Conservation (phyloP, 2,888 invertebrate species). For the Diplazon laetatorius region DNA sequence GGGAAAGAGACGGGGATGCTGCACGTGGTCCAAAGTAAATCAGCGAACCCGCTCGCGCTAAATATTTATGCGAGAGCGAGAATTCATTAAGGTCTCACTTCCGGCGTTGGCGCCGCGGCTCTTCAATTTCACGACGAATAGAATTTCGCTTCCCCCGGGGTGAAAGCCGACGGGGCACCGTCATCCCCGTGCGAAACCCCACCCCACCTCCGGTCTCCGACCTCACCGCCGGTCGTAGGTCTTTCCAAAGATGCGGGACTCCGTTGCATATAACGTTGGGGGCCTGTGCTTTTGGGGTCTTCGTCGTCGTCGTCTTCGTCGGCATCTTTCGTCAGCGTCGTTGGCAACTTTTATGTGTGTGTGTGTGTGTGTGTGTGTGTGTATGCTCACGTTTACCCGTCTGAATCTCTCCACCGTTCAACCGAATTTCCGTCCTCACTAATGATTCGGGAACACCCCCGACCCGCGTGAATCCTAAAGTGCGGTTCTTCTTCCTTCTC, state of each 20-base stretch:
- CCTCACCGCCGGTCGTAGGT: no score
- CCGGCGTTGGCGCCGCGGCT: slow-evolving; percentile 51
- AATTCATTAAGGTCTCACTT: slow-evolving; percentile 68
- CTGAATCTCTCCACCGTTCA: slow-evolving; percentile 25
- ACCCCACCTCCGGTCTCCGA: no score
- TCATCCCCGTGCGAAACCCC: slow-evolving; percentile 8
- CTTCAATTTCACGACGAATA: slow-evolving; percentile 61
- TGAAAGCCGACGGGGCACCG: slow-evolving; percentile 26
- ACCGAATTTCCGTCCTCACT: slow-evolving; percentile 31
- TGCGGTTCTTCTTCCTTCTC: slow-evolving; percentile 5
- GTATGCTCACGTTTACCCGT: slow-evolving; percentile 33
- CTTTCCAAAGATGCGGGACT: neutral
- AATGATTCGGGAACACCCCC: slow-evolving; percentile 40
- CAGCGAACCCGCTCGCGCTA: slow-evolving; percentile 60
- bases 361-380: no score
- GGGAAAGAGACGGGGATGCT: slow-evolving; percentile 2
- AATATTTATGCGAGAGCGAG: slow-evolving; percentile 67
- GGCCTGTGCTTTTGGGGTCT: neutral
- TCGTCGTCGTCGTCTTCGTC: neutral
- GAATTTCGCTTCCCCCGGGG: slow-evolving; percentile 48
- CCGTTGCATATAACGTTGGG: neutral
- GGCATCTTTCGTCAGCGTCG: neutral
- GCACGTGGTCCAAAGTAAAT: slow-evolving; percentile 59
- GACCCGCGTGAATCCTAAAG: slow-evolving; percentile 6
- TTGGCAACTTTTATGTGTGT: slow-evolving; percentile 14